These are phyloP conservation scores for Argyresthia goedartella DNA, from an alignment of 2,888 invertebrate genomes.

Conservation along the genomic window DNA sequence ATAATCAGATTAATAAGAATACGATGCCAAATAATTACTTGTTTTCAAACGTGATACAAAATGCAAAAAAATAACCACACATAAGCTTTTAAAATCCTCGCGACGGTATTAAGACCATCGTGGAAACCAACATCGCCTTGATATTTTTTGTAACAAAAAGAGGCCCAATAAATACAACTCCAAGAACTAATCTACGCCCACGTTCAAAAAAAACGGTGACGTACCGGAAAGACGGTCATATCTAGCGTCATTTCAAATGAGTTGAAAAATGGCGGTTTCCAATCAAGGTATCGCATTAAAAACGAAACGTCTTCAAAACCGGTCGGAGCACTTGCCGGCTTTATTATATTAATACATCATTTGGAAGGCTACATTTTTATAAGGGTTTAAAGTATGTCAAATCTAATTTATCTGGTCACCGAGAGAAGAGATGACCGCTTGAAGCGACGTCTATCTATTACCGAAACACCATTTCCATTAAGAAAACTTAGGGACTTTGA, in stretches of 20 bases:
- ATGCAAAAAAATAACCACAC: no score
- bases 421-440: slow-evolving; percentile 39
- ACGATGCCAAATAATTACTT: no score
- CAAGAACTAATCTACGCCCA: slow-evolving; percentile 45
- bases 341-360: slow-evolving; percentile 55
- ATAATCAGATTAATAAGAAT: no score
- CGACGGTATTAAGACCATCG: no score
- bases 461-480: slow-evolving; percentile 24
- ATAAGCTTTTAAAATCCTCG: no score
- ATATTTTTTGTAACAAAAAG: no score
- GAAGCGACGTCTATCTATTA: slow-evolving; percentile 32
- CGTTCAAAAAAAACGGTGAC: slow-evolving; percentile 31
- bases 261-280: slow-evolving; percentile 47
- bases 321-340: slow-evolving; percentile 28
- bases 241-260: slow-evolving; percentile 23
- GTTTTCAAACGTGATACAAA: no score
- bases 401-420: slow-evolving; percentile 54
- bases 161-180: slow-evolving; percentile 22
- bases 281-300: slow-evolving; percentile 51
- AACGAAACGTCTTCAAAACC: slow-evolving; percentile 36
- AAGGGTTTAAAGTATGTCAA: slow-evolving; percentile 54
- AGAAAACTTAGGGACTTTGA: slow-evolving; percentile 16
- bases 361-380: slow-evolving; percentile 29
- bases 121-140: no score
- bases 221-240: slow-evolving; percentile 23